Base-by-base conservation (phyloP, 2,797 vertebrate species). In the Gila robusta region DNA sequence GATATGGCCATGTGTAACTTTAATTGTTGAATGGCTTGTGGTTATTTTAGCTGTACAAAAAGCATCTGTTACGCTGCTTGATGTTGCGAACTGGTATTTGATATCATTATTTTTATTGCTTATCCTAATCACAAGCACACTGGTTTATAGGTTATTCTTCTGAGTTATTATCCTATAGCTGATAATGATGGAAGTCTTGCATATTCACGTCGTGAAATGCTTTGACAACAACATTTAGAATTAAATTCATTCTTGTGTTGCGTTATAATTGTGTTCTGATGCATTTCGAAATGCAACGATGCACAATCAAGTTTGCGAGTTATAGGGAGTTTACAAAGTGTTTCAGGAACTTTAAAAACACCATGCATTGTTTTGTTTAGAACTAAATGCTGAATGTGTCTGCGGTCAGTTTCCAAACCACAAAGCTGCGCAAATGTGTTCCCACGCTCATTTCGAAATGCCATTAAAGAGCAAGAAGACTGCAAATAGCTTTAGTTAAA, bases 401-500 rank as follows among this genome's bases (percentile, higher is more conserved):
- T 84, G 64, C 2, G 74, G 64, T 70, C 35, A 9, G 19, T 56
- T 59, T 69, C 37, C 49, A 70, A 91, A 92, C 92, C 91, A 90
- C 87, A 88, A 92, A 93, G 91, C 92, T 93, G 91, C 88, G 76
- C 86, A 91, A 89, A 91, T 89, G 89, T 91, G 85, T 88, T 71
- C 21, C 86, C 89, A 73, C 91, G 87, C 88, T 90, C 86, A 89
- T 89, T 90, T 91, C 39, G 32, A 87, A 89, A 77, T 88, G 91
- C 87, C 90, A 91, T 90, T 71, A 93, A 94, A 90, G 86, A 92
- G 91, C 88, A 87, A 74, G 89, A 90, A 85, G 89, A 89, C 88
- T 91, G 89, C 93, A 92, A 92, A 94, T 90, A 92, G 92, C 90
- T 87, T 59, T 2, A 56, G 41, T 90, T 92, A 91, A 94, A 92